Conservation (phyloP, 1,140 invertebrate genomes). For the Nomia melanderi region DNA sequence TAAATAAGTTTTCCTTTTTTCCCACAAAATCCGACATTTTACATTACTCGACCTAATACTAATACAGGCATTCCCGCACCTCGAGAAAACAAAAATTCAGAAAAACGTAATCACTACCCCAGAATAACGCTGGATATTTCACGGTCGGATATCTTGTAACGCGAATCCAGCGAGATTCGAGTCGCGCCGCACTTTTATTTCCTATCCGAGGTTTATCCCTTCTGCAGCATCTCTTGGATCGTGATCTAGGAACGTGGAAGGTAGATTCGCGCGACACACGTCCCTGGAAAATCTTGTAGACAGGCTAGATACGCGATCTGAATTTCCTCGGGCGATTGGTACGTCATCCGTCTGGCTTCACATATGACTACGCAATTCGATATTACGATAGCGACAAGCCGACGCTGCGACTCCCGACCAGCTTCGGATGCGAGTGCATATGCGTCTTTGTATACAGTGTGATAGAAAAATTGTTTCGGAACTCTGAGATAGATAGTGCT, state of each 20-base stretch:
- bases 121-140: constrained; percentile 50
- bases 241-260: constrained; percentile 44
- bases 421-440: too few relatives aligned
- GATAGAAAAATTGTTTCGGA: too few relatives aligned
- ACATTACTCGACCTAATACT: too few relatives aligned
- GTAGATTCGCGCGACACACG: constrained; percentile 25
- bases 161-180: constrained; percentile 33
- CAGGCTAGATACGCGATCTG: constrained; percentile 65
- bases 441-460: too few relatives aligned
- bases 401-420: background rate
- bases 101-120: too few relatives aligned
- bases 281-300: constrained; percentile 64
- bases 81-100: too few relatives aligned
- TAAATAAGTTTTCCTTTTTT: too few relatives aligned
- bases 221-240: constrained; percentile 25
- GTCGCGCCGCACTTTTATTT: too few relatives aligned
- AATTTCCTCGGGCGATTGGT: constrained; percentile 69
- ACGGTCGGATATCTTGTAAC: constrained; percentile 48
- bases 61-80: too few relatives aligned
- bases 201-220: background rate
- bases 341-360: constrained; percentile 66
- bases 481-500: too few relatives aligned
- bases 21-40: too few relatives aligned
- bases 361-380: constrained; percentile 78
- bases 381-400: constrained; percentile 65